These are phyloP conservation scores for Epinotia demarniana DNA, from an alignment of 2,888 invertebrate genomes.

Conservation along the genomic window DNA sequence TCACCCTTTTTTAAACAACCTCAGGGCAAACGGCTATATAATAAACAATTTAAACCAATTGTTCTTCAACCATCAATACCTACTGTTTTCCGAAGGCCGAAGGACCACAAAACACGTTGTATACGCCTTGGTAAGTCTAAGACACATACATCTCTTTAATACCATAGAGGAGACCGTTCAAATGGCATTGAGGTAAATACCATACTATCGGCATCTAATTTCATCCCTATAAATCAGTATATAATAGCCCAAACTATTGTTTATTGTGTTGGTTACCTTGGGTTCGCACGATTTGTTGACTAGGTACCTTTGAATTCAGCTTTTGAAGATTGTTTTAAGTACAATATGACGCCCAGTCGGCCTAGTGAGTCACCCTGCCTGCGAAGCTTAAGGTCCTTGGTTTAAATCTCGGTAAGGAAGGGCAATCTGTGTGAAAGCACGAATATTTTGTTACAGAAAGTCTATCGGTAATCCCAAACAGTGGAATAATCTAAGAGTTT, in stretches of 20 bases:
- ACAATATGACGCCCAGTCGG: too few species aligned
- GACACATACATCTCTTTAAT: background rate
- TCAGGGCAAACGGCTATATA: constrained; percentile 26
- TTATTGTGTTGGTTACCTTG: constrained; percentile 40
- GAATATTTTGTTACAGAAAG: too few species aligned
- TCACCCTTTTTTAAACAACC: constrained; percentile 4
- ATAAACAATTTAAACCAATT: constrained; percentile 24
- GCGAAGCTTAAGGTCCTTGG: too few species aligned
- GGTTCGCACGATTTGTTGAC: constrained; percentile 33
- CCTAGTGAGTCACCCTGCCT: too few species aligned
- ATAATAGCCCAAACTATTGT: constrained; percentile 43
- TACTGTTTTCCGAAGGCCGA: constrained; percentile 9
- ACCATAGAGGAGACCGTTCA: constrained; percentile 42
- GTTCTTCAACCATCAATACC: constrained; percentile 19
- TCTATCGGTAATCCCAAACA: too few species aligned
- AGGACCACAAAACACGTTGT: background rate
- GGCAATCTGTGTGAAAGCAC: too few species aligned
- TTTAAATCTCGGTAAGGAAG: too few species aligned
- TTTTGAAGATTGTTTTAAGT: background rate
- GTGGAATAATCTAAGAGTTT: too few species aligned
- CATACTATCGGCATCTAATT: constrained; percentile 42
- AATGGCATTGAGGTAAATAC: constrained; percentile 50
- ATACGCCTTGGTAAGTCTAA: background rate
- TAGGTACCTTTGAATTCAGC: constrained; percentile 17
- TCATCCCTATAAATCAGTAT: constrained; percentile 45